These are phyloP conservation scores for Lucilia cuprina DNA, from an alignment of 1,140 invertebrate species.

Conservation along the genomic window DNA sequence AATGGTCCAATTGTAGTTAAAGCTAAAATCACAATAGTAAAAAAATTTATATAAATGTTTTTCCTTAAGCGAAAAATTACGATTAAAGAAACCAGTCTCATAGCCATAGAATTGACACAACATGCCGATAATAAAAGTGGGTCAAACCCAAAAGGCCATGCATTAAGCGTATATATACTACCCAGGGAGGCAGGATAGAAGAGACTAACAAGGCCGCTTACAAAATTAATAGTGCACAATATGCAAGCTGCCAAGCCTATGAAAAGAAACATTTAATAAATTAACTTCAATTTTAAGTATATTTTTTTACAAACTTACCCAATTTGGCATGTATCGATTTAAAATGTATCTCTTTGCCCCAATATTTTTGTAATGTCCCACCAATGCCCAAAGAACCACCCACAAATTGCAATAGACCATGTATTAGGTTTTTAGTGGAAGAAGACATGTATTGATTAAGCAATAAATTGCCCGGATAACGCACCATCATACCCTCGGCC, in stretches of 20 bases:
- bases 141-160: slow-evolving; percentile 48
- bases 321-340: slow-evolving; percentile 36
- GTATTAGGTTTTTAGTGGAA: slow-evolving; percentile 25
- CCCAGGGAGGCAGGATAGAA: slow-evolving; percentile 41
- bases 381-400: slow-evolving; percentile 38
- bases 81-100: slow-evolving; percentile 53
- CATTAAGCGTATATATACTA: slow-evolving; percentile 37
- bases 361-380: slow-evolving; percentile 35
- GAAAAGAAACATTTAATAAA: too few relatives aligned
- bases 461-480: slow-evolving; percentile 35
- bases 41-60: slow-evolving; percentile 30
- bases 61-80: slow-evolving; percentile 46
- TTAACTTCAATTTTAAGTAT: not conserved
- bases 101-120: slow-evolving; percentile 56
- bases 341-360: slow-evolving; percentile 38
- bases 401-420: slow-evolving; percentile 28
- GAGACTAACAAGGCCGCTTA: slow-evolving; percentile 43
- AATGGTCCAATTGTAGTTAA: slow-evolving; percentile 27
- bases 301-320: slow-evolving; percentile 18
- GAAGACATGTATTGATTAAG: not conserved
- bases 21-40: slow-evolving; percentile 27
- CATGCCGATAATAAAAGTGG: slow-evolving; percentile 51
- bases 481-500: slow-evolving; percentile 53
- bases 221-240: slow-evolving; percentile 44
- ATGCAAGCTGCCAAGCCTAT: slow-evolving; percentile 39